Evolutionary conservation across 2,888 invertebrate species (phyloP), one percentile per base, ranked within the genome.

Genomic region (Ormyrus nitidulus): DNA sequence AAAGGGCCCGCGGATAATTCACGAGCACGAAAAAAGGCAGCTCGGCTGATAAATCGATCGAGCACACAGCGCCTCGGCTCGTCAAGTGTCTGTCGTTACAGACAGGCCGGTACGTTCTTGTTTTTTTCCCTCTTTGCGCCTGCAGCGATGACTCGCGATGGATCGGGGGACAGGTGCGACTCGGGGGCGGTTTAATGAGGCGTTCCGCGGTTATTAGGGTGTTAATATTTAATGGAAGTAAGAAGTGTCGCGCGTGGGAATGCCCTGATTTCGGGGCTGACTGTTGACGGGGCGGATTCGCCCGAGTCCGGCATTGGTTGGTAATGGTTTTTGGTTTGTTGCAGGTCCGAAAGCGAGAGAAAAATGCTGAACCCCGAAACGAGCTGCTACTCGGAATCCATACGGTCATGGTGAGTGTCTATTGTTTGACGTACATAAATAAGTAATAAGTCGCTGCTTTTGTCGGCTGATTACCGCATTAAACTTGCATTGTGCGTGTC

Each of bases 341-440:
- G 8, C 88, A 90, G 90, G 89, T 85, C 90, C 75, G 90, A 90
- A 80, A 89, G 87, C 82, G 90, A 90, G 70, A 89, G 90, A 81
- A 90, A 90, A 87, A 89, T 90, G 90, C 85, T 90, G 85, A 90
- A 89, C 83, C 89, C 89, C 66, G 90, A 90, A 83, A 87, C 88
- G 75, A 87, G 88, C 81, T 90, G 90, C 85, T 90, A 90, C 83
- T 85, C 90, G 79, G 90, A 90, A 70, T 88, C 90, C 81, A 89
- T 90, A 77, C 89, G 90, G 84, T 87, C 90, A 85, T 90, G 90
- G 90, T 90, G 84, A 90, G 90, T 70, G 19, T 46, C 62, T 46
- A 19, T 54, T 46, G 44, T 77, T 73, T 7, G 11, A 34, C n/a
- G 19, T 19, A 19, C 19, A 19, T 19, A 19, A 19, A 19, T 19